Percentiles rank a stretch among this genome's conserved stretches.
These are phyloP conservation scores for Steatornis caripensis DNA, from an alignment of 2,113 vertebrate genomes.

Conservation along the genomic window DNA sequence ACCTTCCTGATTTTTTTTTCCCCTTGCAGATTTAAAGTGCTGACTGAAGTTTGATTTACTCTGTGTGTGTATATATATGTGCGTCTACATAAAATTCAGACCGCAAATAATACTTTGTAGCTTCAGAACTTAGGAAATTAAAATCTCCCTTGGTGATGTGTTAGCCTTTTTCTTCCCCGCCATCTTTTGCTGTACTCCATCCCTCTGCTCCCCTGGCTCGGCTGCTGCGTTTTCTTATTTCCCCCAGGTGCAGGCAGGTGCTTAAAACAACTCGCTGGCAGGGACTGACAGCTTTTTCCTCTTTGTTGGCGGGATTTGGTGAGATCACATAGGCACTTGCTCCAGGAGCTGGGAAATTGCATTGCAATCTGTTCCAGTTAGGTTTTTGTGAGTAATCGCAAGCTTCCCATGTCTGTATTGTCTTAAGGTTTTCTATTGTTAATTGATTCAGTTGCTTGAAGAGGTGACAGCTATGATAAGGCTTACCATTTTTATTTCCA, in stretches of 20 bases:
- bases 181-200: background rate
- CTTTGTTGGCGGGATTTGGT: background rate
- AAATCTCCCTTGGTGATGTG: background rate
- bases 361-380: background rate
- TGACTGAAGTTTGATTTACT: background rate
- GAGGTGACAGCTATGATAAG: background rate
- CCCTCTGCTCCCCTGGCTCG: background rate
- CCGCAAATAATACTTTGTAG: background rate
- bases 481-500: background rate
- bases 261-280: background rate
- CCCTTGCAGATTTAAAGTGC: background rate
- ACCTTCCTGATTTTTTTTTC: background rate
- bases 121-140: background rate
- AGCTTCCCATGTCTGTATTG: background rate
- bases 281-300: background rate
- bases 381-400: background rate
- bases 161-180: background rate
- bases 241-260: background rate
- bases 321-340: background rate
- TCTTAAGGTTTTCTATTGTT: background rate
- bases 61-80: accelerated
- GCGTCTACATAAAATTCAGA: background rate
- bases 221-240: background rate
- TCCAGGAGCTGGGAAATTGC: background rate
- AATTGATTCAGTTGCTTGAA: background rate